Conservation (phyloP, 2,113 vertebrate genomes). For the Morone saxatilis region DNA sequence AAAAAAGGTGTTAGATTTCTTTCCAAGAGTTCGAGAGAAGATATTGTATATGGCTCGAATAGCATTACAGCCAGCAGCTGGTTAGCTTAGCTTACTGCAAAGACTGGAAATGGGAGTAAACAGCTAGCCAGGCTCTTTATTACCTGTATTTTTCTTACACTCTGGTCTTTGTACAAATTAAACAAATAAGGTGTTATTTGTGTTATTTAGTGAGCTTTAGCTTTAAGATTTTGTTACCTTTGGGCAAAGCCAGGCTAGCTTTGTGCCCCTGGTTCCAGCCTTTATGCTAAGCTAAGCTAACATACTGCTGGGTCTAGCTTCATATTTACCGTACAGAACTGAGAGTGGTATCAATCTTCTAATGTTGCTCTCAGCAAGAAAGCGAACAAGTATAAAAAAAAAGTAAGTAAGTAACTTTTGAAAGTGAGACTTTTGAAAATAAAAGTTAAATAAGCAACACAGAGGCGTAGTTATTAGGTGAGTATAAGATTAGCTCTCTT, state of each 20-base stretch:
- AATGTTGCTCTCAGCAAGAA: neutral
- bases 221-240: neutral
- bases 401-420: too few species aligned
- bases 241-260: neutral
- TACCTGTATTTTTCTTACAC: neutral
- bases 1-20: too few species aligned
- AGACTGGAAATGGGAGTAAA: neutral
- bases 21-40: too few species aligned
- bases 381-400: neutral
- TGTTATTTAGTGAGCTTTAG: neutral
- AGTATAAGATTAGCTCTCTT: neutral
- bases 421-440: neutral
- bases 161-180: neutral
- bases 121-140: neutral
- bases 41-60: too few species aligned
- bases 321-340: neutral
- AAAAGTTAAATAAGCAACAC: neutral
- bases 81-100: neutral
- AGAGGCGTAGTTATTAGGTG: neutral
- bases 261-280: neutral
- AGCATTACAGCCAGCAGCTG: too few species aligned
- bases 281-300: slow-evolving; percentile 15
- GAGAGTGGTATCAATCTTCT: neutral
- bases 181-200: neutral
- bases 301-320: neutral